Base-by-base conservation (phyloP, 1,140 invertebrate genomes). In the Oppia nitens region DNA sequence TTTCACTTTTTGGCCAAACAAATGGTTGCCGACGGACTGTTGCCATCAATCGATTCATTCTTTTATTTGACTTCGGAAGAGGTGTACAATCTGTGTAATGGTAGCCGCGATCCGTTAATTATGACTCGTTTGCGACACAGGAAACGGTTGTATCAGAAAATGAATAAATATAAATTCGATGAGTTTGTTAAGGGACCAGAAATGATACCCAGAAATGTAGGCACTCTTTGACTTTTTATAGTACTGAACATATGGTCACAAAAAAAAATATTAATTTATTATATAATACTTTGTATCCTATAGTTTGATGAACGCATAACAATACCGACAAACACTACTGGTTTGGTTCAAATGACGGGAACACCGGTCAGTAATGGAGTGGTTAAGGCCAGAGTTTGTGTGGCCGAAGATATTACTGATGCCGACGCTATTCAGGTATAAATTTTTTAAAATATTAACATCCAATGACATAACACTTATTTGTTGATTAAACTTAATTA, bases 331-430 rank as follows among this genome's bases (percentile, higher is more conserved):
- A 25, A 11, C 53, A 25, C 11, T 25, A 45, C 47, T 49, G 58
- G 53, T 62, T 40, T 52, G 23, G 28, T 61, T 50, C 55, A 50
- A 48, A 62, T 82, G 28, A 62, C 68, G 66, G 85, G 82, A 21
- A 83, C 83, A 4, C 79, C 84, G 1, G 83, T 86, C 0, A 84
- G 76, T 66, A 71, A 75, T 14, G 85, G 85, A 21, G 72, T 74
- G 21, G 76, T 81, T 0, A 71, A 76, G 32, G 83, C 77, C 1
- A 74, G 77, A 59, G 85, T 81, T 1, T 81, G 83, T 66, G 83
- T 89, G 23, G 78, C 84, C 0, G 65, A 57, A n/a, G 66, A 53
- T 27, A 57, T 76, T 23, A 64, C 70, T 52, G 71, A 75, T 27
- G 72, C 73, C 11, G 61, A 62, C n/a, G 47, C 61, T 28, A 72